phyloP scores from a whole-genome alignment of 2,113 vertebrate species.

The Pelvicachromis taeniatus region DNA sequence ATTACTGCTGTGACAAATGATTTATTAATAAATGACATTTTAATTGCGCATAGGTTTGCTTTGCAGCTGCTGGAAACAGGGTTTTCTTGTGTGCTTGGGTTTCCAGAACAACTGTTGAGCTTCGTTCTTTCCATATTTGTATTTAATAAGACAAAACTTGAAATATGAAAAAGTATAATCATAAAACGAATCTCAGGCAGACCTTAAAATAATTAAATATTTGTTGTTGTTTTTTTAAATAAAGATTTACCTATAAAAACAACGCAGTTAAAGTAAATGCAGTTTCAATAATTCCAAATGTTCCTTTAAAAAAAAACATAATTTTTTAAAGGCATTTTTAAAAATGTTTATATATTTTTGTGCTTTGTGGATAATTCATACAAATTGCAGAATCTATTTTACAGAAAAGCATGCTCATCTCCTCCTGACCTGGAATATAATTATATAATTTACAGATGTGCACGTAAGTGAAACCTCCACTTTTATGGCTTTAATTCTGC shows the following conservation, averaged over 20 bases:
- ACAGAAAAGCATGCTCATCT: neutral
- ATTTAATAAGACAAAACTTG: neutral
- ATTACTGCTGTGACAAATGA: neutral
- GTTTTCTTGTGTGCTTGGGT: neutral
- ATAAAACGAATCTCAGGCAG: neutral
- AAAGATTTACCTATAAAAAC: neutral
- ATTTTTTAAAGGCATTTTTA: no score
- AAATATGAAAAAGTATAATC: neutral
- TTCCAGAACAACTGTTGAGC: neutral
- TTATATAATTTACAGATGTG: conserved; percentile 7
- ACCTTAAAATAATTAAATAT: neutral
- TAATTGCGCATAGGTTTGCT: neutral
- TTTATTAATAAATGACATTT: neutral
- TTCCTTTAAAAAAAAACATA: neutral
- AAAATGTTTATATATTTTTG: neutral
- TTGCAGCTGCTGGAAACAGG: neutral
- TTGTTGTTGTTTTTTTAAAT: neutral
- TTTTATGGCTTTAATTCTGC: neutral
- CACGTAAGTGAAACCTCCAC: neutral
- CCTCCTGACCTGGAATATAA: neutral
- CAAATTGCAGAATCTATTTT: neutral
- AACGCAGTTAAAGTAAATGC: neutral
- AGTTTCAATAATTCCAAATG: neutral
- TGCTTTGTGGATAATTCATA: neutral
- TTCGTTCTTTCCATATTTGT: neutral